A percentile compares a stretch with the other conserved stretches of the same genome.
Evolutionary conservation across 2,797 vertebrate genomes (phyloP).

Genomic region (Clarias laeviceps): DNA sequence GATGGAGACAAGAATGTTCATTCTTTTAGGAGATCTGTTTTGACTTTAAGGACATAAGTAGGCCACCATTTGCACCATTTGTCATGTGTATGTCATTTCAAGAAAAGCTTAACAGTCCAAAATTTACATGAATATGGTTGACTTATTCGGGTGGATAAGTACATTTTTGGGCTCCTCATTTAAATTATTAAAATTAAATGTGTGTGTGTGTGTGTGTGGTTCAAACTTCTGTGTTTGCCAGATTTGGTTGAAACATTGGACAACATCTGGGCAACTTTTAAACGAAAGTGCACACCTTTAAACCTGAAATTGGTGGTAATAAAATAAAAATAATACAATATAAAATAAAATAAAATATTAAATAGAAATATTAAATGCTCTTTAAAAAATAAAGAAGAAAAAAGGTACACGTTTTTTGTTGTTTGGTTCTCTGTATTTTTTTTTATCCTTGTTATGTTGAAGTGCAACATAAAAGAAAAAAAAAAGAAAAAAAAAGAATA

Average conservation of each 20-base stretch:
- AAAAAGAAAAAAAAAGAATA: background rate
- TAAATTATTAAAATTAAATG: background rate
- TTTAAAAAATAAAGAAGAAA: no score
- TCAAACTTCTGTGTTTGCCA: background rate
- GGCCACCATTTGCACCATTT: background rate
- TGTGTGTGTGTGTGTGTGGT: background rate
- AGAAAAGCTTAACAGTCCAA: background rate
- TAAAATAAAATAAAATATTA: no score
- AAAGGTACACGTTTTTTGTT: background rate
- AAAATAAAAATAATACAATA: no score
- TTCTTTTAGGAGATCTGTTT: constrained; percentile 1
- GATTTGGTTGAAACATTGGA: background rate
- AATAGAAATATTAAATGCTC: no score
- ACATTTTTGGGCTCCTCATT: background rate
- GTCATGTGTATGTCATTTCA: background rate
- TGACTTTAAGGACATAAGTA: background rate
- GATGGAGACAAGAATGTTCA: background rate
- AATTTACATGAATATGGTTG: background rate
- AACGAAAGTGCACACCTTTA: background rate
- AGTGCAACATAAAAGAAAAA: background rate
- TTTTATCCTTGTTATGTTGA: background rate
- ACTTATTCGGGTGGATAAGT: background rate
- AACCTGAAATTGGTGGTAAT: background rate
- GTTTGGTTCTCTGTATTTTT: background rate
- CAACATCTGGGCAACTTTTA: background rate